Evolutionary conservation across 35 echinoderm and acorn worm genomes (phyloP).

Genomic region (Amphiura filiformis): DNA sequence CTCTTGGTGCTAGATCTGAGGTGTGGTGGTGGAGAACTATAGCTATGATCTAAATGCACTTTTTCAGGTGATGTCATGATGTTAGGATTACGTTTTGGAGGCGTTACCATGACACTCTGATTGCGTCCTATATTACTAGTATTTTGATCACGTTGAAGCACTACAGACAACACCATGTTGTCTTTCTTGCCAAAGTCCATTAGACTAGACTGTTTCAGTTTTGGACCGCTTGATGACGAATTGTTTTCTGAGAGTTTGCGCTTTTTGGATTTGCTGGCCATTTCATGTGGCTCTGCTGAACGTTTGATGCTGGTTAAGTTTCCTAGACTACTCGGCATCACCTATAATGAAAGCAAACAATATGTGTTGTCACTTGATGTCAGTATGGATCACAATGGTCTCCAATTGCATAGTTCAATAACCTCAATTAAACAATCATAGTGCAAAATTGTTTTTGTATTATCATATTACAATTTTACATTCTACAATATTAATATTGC

Average conservation of each 20-base stretch:
- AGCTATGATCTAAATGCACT: slow-evolving; percentile 85
- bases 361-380: too few species aligned
- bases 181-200: slow-evolving; percentile 11
- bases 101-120: not conserved
- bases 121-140: not conserved
- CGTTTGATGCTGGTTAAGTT: not conserved
- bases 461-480: too few species aligned
- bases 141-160: not conserved
- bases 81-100: not conserved
- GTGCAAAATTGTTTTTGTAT: too few species aligned
- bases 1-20: slow-evolving; percentile 4
- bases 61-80: slow-evolving; percentile 68
- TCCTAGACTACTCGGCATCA: not conserved
- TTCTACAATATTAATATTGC: too few species aligned
- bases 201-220: slow-evolving; percentile 25
- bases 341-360: not conserved
- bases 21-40: slow-evolving; percentile 76
- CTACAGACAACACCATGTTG: slow-evolving; percentile 4
- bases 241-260: slow-evolving; percentile 13
- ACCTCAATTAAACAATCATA: too few species aligned
- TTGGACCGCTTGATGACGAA: not conserved
- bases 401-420: too few species aligned
- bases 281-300: not conserved
- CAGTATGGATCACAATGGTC: too few species aligned
- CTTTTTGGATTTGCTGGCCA: slow-evolving; percentile 11